Percentiles rank a stretch among this genome's conserved stretches.
These are phyloP conservation scores for Alosa sapidissima DNA, from an alignment of 2,797 vertebrate genomes.

Conservation along the genomic window DNA sequence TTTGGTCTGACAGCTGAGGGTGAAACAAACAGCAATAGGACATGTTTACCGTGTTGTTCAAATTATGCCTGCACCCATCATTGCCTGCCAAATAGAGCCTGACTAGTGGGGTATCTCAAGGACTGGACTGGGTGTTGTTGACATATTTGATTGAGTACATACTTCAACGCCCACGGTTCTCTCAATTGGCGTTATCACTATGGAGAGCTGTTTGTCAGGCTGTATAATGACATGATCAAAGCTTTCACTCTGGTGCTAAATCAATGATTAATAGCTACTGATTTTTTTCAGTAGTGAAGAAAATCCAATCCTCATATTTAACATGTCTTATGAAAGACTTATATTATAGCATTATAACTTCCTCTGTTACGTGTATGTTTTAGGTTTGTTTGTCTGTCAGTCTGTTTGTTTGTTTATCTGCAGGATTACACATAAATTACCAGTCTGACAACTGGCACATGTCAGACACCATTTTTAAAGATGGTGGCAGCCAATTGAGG, in stretches of 20 bases:
- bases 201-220: neutral
- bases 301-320: neutral
- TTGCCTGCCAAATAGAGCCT: slow-evolving; percentile 44
- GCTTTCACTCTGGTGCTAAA: neutral
- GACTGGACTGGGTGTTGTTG: slow-evolving; percentile 40
- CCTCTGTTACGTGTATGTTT: too few relatives aligned
- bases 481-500: too few relatives aligned
- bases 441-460: too few relatives aligned
- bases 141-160: slow-evolving; percentile 40
- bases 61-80: slow-evolving; percentile 41
- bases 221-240: slow-evolving; percentile 10
- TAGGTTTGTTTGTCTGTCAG: neutral
- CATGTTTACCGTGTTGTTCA: slow-evolving; percentile 40
- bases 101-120: slow-evolving; percentile 48
- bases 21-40: slow-evolving; percentile 28
- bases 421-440: too few relatives aligned
- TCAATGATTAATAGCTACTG: neutral
- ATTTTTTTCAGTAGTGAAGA: neutral
- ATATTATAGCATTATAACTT: too few relatives aligned
- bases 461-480: too few relatives aligned
- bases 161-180: slow-evolving; percentile 12
- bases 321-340: neutral
- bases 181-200: neutral
- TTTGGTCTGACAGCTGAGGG: slow-evolving; percentile 39
- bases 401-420: too few relatives aligned